Evolutionary conservation across 2,888 invertebrate genomes (phyloP).

Genomic region (Sarcophaga variegata): DNA sequence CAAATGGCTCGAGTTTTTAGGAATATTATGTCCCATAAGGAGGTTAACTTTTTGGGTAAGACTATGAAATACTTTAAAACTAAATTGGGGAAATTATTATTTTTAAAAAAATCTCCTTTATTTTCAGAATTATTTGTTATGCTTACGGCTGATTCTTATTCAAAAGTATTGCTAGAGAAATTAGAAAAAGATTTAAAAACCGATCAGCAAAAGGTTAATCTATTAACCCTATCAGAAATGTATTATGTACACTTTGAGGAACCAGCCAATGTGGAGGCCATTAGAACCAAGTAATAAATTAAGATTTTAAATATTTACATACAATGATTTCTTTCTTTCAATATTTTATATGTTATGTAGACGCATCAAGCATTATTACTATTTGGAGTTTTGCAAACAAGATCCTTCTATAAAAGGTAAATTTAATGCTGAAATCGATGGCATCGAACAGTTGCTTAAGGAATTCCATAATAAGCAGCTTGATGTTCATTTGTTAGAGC

Average conservation of each 20-base stretch:
- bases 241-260: conserved; percentile 78
- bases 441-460: conserved; percentile 78
- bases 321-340: background rate
- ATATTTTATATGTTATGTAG: conserved; percentile 69
- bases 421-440: conserved; percentile 78
- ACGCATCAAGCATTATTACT: conserved; percentile 80
- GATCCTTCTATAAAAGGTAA: conserved; percentile 78
- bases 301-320: background rate
- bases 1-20: conserved; percentile 78
- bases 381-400: conserved; percentile 80
- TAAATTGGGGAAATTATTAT: background rate
- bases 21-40: conserved; percentile 77
- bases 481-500: conserved; percentile 78
- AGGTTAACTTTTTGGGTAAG: conserved; percentile 79
- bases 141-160: conserved; percentile 76
- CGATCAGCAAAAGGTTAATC: conserved; percentile 79
- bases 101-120: background rate
- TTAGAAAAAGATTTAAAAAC: conserved; percentile 77
- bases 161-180: conserved; percentile 74
- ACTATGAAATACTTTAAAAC: background rate
- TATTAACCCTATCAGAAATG: conserved; percentile 80
- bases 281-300: conserved; percentile 75
- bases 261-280: conserved; percentile 73
- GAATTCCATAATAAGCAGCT: conserved; percentile 79
- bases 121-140: conserved; percentile 77